These are phyloP conservation scores for Fragum fragum DNA, from an alignment of 2,888 invertebrate species.

Conservation along the genomic window DNA sequence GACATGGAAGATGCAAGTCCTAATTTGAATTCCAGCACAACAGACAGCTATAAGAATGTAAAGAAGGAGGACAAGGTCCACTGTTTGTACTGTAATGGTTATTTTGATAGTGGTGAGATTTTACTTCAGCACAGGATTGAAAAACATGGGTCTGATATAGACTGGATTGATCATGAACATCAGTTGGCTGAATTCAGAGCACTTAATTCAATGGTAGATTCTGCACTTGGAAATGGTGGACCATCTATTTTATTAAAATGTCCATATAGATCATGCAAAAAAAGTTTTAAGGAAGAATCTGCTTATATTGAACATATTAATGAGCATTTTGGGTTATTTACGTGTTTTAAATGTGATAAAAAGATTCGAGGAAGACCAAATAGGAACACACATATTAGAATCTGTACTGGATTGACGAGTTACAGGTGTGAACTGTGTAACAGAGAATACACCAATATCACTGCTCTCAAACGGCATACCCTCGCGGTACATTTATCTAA, in stretches of 20 bases:
- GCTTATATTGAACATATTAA: neutral
- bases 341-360: slow-evolving; percentile 9
- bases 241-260: neutral
- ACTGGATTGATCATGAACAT: neutral
- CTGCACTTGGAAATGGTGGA: neutral
- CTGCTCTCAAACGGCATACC: slow-evolving; percentile 9
- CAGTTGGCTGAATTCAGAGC: neutral
- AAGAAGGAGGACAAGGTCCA: neutral
- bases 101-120: neutral
- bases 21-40: neutral
- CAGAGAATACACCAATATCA: neutral
- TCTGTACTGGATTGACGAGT: neutral
- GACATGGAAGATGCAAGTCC: neutral
- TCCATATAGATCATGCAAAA: slow-evolving; percentile 1
- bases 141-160: neutral
- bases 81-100: neutral
- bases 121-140: neutral
- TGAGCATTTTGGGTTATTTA: slow-evolving; percentile 8
- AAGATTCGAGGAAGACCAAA: slow-evolving; percentile 6
- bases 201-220: neutral
- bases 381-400: slow-evolving; percentile 7
- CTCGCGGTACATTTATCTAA: neutral
- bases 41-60: neutral
- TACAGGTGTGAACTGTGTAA: slow-evolving; percentile 6
- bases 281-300: neutral